phyloP scores from a whole-genome alignment of 2,888 invertebrate genomes.

The Aphrophora alni region DNA sequence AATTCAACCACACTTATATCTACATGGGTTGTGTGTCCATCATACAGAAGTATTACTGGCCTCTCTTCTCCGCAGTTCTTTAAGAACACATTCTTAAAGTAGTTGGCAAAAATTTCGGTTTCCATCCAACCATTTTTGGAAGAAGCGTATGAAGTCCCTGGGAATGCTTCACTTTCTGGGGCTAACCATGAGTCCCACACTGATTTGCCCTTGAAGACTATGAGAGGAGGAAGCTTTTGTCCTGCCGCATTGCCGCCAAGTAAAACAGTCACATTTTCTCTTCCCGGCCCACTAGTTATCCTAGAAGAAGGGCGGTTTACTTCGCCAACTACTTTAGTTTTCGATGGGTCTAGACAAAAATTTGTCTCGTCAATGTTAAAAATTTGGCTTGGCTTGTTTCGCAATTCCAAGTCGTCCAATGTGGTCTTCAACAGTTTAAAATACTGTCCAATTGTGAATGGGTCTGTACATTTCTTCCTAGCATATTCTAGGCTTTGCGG shows the following conservation, averaged over 20 bases:
- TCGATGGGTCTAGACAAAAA: slow-evolving; percentile 2
- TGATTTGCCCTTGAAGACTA: slow-evolving; percentile 54
- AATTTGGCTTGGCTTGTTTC: slow-evolving; percentile 49
- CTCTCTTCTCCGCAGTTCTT: slow-evolving; percentile 10
- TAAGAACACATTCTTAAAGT: neutral
- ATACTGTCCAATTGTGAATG: slow-evolving; percentile 51
- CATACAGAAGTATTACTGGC: slow-evolving; percentile 38
- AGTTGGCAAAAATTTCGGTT: slow-evolving; percentile 47
- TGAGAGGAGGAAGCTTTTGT: slow-evolving; percentile 53
- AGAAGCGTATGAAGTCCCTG: slow-evolving; percentile 51
- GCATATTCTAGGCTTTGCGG: slow-evolving; percentile 54
- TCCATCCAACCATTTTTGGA: slow-evolving; percentile 55
- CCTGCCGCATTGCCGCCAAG: slow-evolving; percentile 44
- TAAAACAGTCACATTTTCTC: slow-evolving; percentile 35
- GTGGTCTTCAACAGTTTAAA: slow-evolving; percentile 35
- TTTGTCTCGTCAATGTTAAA: slow-evolving; percentile 49
- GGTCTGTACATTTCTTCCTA: slow-evolving; percentile 50
- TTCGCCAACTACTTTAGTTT: slow-evolving; percentile 40
- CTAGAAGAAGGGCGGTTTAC: slow-evolving; percentile 30
- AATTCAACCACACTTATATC: slow-evolving; percentile 2
- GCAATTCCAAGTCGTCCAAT: slow-evolving; percentile 46
- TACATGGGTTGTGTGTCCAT: slow-evolving; percentile 43
- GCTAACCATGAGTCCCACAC: slow-evolving; percentile 55
- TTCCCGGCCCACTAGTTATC: slow-evolving; percentile 25
- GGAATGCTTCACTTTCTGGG: slow-evolving; percentile 48